These are phyloP conservation scores for Agapornis canus DNA, from an alignment of 2,797 vertebrate genomes.

Conservation along the genomic window DNA sequence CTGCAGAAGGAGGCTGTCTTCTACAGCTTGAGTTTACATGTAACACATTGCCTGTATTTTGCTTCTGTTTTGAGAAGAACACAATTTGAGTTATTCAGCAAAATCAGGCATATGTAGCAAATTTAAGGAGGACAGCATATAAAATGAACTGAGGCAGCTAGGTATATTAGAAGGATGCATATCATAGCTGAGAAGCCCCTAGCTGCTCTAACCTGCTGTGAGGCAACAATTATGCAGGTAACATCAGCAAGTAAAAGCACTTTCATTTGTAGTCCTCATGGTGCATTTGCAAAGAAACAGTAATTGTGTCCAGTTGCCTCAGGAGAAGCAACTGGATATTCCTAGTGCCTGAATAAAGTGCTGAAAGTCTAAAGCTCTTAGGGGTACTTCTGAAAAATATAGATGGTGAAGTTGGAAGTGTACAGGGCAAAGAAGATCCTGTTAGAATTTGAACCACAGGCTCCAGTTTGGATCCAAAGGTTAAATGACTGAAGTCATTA, in stretches of 20 bases:
- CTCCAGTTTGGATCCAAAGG: background rate
- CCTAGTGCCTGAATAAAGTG: background rate
- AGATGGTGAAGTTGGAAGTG: background rate
- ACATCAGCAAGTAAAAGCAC: background rate
- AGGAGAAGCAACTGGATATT: background rate
- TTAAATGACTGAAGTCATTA: background rate
- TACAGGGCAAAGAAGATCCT: background rate
- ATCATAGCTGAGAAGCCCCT: background rate
- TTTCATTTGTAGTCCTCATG: rapidly evolving
- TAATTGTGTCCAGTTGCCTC: background rate
- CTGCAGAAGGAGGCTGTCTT: background rate
- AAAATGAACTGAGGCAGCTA: background rate
- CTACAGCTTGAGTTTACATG: background rate
- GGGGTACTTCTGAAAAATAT: background rate
- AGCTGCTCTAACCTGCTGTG: background rate
- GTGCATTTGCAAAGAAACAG: background rate
- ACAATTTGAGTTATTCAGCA: background rate
- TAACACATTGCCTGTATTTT: background rate
- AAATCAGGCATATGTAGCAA: background rate
- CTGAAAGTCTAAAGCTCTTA: background rate
- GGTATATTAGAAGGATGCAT: background rate
- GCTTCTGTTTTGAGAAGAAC: background rate
- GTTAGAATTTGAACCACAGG: background rate
- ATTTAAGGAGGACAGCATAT: background rate
- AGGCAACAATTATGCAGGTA: background rate